phyloP scores from a whole-genome alignment of 2,797 vertebrate genomes.

The Dendrocincla fuliginosa region DNA sequence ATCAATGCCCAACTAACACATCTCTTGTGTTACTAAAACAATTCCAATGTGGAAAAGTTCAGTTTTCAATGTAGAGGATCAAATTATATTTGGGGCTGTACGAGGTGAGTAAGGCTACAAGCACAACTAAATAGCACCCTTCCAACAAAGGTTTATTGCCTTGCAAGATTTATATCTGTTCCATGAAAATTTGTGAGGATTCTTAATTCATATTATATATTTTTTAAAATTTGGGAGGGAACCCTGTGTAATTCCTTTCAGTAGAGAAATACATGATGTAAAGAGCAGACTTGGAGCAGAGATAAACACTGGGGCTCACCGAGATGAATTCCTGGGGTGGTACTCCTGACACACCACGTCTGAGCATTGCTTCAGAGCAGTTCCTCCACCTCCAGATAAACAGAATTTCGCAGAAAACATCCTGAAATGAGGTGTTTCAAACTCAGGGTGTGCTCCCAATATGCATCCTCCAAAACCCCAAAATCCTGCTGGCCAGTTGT shows the following conservation, averaged over 20 bases:
- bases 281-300: not conserved
- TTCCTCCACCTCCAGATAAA: not conserved
- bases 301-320: not conserved
- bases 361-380: not conserved
- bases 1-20: not conserved
- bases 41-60: not conserved
- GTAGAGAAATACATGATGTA: not conserved
- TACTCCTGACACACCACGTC: not conserved
- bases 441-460: not conserved
- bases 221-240: not conserved
- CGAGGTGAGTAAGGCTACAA: not conserved
- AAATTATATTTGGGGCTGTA: not conserved
- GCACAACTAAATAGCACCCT: not conserved
- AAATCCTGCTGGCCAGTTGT: not conserved
- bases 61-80: not conserved
- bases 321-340: not conserved
- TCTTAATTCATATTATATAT: not conserved
- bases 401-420: not conserved
- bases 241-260: not conserved
- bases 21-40: not conserved
- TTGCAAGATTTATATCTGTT: not conserved
- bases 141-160: not conserved
- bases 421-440: not conserved
- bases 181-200: not conserved
- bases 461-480: not conserved